Evolutionary conservation across 1,140 invertebrate genomes (phyloP).

Genomic region (Phymastichus coffea): DNA sequence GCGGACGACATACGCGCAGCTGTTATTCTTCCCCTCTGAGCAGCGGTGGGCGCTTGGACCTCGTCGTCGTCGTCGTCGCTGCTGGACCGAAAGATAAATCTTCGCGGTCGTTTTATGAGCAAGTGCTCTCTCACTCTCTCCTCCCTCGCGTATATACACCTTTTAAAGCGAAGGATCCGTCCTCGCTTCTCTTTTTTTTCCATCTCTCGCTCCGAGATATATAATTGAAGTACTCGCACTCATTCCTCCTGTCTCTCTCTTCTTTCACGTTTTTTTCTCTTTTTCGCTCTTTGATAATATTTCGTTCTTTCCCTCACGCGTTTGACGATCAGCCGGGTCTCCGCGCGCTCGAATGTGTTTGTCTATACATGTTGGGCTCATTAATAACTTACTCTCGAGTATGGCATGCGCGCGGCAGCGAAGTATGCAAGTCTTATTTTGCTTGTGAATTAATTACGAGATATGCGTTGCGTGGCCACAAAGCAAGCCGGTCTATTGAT

Average conservation of each 20-base stretch:
- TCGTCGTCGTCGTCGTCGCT: conserved; percentile 5
- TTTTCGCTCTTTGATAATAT: too few relatives aligned
- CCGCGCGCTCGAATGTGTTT: too few relatives aligned
- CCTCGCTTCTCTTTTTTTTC: background rate
- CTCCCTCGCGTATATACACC: conserved; percentile 11
- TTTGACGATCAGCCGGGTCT: too few relatives aligned
- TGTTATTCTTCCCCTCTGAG: conserved; percentile 30
- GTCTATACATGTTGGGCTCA: too few relatives aligned
- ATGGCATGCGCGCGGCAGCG: too few relatives aligned
- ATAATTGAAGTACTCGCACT: conserved; percentile 27
- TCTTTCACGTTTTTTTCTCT: conserved; percentile 11
- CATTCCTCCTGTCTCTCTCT: background rate
- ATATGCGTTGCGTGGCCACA: too few relatives aligned
- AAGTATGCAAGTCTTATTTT: too few relatives aligned
- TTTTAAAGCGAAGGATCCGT: conserved; percentile 25
- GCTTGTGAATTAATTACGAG: too few relatives aligned
- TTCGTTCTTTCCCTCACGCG: too few relatives aligned
- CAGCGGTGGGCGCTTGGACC: background rate
- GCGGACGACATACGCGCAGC: conserved; percentile 31
- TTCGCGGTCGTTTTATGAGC: conserved; percentile 31
- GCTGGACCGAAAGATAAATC: conserved; percentile 31
- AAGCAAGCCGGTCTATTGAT: too few relatives aligned
- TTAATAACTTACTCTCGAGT: too few relatives aligned
- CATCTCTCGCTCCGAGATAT: conserved; percentile 3
- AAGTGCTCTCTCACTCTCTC: conserved; percentile 11